A percentile compares a stretch with the other conserved stretches of the same genome.
Evolutionary conservation across 2,888 invertebrate genomes (phyloP).

Genomic region (Euplagia quadripunctaria): DNA sequence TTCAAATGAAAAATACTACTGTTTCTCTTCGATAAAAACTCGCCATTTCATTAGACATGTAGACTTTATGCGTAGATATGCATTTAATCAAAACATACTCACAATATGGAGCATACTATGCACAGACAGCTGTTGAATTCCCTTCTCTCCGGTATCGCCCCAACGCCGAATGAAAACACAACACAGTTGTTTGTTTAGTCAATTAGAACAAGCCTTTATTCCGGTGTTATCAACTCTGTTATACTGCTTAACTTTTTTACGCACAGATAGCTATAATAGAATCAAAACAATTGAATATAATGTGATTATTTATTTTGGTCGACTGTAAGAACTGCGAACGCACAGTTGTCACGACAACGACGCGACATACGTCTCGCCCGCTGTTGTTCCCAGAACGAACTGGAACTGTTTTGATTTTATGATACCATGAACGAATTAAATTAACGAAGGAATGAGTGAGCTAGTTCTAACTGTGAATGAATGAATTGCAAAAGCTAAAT

Average conservation of each 20-base stretch:
- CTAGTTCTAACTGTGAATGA: slow-evolving; percentile 25
- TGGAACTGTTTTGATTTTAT: slow-evolving; percentile 30
- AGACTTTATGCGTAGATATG: slow-evolving; percentile 15
- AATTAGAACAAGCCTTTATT: slow-evolving; percentile 43
- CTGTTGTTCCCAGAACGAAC: slow-evolving; percentile 61
- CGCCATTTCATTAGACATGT: background rate
- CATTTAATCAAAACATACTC: slow-evolving; percentile 63
- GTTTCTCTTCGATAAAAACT: background rate
- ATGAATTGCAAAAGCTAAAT: background rate
- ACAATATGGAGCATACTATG: slow-evolving; percentile 85
- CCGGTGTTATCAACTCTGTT: slow-evolving; percentile 42
- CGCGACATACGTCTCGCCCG: slow-evolving; percentile 81
- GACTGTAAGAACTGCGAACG: slow-evolving; percentile 76
- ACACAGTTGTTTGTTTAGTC: slow-evolving; percentile 71
- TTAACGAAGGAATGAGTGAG: slow-evolving; percentile 26
- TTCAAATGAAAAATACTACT: background rate
- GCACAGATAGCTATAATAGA: slow-evolving; percentile 52
- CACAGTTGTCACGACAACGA: slow-evolving; percentile 77
- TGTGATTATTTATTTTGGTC: slow-evolving; percentile 50
- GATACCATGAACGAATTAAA: slow-evolving; percentile 25
- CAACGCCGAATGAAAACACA: slow-evolving; percentile 77
- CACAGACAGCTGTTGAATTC: slow-evolving; percentile 77
- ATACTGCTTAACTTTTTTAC: slow-evolving; percentile 39
- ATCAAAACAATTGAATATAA: slow-evolving; percentile 45
- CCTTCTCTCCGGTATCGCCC: slow-evolving; percentile 65